Evolutionary conservation across 2,888 invertebrate genomes (phyloP).

Genomic region (Perizoma flavofasciatum): DNA sequence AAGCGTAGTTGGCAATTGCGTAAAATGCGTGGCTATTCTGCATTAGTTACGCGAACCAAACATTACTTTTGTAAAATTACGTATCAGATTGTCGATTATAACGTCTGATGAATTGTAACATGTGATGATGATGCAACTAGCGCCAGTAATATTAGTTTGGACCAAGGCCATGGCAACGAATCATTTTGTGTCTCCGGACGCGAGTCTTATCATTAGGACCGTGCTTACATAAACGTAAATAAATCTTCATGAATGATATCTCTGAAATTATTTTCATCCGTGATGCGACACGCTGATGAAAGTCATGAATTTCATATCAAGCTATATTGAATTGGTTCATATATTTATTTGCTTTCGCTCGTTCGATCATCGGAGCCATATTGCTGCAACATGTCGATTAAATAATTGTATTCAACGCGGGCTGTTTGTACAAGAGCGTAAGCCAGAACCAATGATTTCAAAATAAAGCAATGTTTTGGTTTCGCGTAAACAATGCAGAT

Average conservation of each 20-base stretch:
- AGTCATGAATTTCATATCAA: slow-evolving; percentile 19
- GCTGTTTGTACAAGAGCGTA: slow-evolving; percentile 33
- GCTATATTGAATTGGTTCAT: slow-evolving; percentile 15
- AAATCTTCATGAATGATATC: slow-evolving; percentile 15
- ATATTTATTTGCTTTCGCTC: slow-evolving; percentile 27
- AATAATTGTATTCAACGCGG: slow-evolving; percentile 22
- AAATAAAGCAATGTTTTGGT: slow-evolving; percentile 38
- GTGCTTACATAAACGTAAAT: slow-evolving; percentile 7
- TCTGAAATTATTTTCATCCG: slow-evolving; percentile 11
- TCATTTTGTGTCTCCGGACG: slow-evolving; percentile 20
- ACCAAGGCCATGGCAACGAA: slow-evolving; percentile 30
- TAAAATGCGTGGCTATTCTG: slow-evolving; percentile 51
- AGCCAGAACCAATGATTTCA: slow-evolving; percentile 28
- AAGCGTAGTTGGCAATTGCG: slow-evolving; percentile 72
- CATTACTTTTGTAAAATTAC: slow-evolving; percentile 18
- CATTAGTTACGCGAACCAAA: slow-evolving; percentile 35
- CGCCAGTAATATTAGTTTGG: slow-evolving; percentile 26
- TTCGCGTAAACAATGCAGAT: slow-evolving; percentile 37
- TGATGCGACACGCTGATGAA: slow-evolving; percentile 4
- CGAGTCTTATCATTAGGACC: slow-evolving; percentile 15
- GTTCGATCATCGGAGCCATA: slow-evolving; percentile 29
- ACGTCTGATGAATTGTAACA: slow-evolving; percentile 20
- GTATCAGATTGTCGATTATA: not conserved
- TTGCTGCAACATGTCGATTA: slow-evolving; percentile 31
- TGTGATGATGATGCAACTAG: slow-evolving; percentile 27